Conservation (phyloP, 2,888 invertebrate species). For the Synergus itoensis region DNA sequence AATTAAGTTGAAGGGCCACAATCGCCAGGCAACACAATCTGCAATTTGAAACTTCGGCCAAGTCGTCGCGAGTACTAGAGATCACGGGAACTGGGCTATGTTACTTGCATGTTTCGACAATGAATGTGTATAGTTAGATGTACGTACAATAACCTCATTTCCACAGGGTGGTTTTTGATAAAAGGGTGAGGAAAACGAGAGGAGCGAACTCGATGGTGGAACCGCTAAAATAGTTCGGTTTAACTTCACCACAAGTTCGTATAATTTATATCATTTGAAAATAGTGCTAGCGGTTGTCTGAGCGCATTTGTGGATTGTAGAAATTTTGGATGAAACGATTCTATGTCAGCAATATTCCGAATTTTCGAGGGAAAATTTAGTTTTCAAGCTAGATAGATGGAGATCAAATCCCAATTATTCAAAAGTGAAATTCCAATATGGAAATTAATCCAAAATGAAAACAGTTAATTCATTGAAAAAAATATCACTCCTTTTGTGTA, state of each 20-base stretch:
- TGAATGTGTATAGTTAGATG: neutral
- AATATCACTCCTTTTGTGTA: too few species aligned
- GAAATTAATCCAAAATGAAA: too few species aligned
- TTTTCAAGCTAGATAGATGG: neutral
- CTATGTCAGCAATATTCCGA: neutral
- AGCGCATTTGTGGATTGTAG: neutral
- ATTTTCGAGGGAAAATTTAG: neutral
- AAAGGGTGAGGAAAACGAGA: neutral
- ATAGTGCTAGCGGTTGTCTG: neutral
- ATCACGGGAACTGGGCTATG: conserved; percentile 4
- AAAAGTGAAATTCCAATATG: neutral
- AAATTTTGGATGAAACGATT: neutral
- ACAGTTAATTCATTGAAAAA: too few species aligned
- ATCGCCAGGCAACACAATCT: conserved; percentile 22
- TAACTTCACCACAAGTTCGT: conserved; percentile 19
- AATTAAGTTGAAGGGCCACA: neutral
- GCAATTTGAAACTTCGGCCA: conserved; percentile 11
- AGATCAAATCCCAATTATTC: neutral
- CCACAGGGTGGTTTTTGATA: neutral
- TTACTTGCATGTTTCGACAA: neutral
- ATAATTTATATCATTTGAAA: conserved; percentile 12
- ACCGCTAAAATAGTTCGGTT: conserved; percentile 25
- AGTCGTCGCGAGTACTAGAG: conserved; percentile 13
- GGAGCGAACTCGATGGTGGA: neutral
- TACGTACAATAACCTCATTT: neutral